These are phyloP conservation scores for Timandra comae DNA, from an alignment of 2,888 invertebrate species.

Conservation along the genomic window DNA sequence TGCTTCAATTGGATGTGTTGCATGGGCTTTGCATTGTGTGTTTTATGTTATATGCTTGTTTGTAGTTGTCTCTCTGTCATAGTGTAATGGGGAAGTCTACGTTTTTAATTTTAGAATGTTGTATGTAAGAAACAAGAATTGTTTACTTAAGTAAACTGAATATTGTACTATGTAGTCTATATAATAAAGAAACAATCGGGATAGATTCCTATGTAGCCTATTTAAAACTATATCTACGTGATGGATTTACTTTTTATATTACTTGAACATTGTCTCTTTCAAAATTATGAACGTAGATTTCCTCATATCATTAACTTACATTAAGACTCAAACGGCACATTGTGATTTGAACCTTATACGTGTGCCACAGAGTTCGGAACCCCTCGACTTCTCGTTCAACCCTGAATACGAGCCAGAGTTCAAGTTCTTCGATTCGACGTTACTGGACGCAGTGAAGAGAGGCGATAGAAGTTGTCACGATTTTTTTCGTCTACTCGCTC, in stretches of 20 bases:
- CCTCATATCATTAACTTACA: too few species aligned
- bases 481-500: conserved; percentile 94
- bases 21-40: conserved; percentile 51
- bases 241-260: too few species aligned
- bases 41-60: conserved; percentile 24
- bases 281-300: too few species aligned
- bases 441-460: conserved; percentile 88
- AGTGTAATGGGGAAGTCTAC: conserved; percentile 34
- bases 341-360: too few species aligned
- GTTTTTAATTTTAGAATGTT: conserved; percentile 13
- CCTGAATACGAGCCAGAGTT: conserved; percentile 94
- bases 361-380: conserved; percentile 86
- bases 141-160: too few species aligned
- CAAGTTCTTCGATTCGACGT: conserved; percentile 92
- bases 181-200: too few species aligned
- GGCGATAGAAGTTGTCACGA: conserved; percentile 86
- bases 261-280: too few species aligned
- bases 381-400: conserved; percentile 96
- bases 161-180: too few species aligned
- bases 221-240: too few species aligned
- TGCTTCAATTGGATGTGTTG: conserved; percentile 27
- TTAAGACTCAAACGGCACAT: too few species aligned
- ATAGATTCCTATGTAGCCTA: too few species aligned
- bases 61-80: conserved; percentile 8
- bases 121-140: too few species aligned